phyloP scores from a whole-genome alignment of 2,888 invertebrate species.

The Eristalinus sepulchralis region DNA sequence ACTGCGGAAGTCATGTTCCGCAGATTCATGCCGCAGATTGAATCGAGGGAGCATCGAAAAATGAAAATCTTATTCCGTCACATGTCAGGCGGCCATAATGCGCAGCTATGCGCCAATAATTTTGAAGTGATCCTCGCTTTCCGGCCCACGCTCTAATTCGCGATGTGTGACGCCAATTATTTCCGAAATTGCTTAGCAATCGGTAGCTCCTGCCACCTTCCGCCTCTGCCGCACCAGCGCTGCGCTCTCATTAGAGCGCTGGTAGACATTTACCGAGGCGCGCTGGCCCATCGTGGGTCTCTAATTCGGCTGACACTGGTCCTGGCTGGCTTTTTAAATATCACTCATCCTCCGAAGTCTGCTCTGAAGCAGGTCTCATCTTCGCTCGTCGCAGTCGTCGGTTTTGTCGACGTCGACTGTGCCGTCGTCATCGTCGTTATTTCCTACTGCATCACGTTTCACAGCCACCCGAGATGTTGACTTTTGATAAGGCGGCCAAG shows the following conservation, averaged over 20 bases:
- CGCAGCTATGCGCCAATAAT: conserved; percentile 68
- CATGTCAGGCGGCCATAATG: conserved; percentile 71
- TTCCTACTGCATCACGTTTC: conserved; percentile 80
- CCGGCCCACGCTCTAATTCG: conserved; percentile 71
- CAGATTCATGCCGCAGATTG: conserved; percentile 71
- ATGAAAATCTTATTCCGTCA: conserved; percentile 64
- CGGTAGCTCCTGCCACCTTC: conserved; percentile 38
- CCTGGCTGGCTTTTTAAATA: conserved; percentile 70
- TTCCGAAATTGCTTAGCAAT: conserved; percentile 69
- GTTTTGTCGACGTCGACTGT: conserved; percentile 48
- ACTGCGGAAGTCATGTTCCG: conserved; percentile 70
- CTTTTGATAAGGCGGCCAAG: conserved; percentile 70
- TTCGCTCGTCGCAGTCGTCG: conserved; percentile 64
- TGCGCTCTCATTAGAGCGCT: conserved; percentile 7
- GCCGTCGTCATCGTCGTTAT: conserved; percentile 75
- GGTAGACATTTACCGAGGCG: conserved; percentile 13
- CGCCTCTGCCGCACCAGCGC: not conserved
- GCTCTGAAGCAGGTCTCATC: conserved; percentile 68
- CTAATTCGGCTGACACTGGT: conserved; percentile 70
- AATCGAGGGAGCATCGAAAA: conserved; percentile 54
- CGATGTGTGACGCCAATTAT: conserved; percentile 71
- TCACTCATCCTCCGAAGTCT: conserved; percentile 64
- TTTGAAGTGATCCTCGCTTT: conserved; percentile 58
- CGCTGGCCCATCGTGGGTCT: conserved; percentile 30
- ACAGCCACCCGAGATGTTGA: conserved; percentile 72